Evolutionary conservation across 1,140 invertebrate species (phyloP), one percentile per base, ranked within the genome.

Genomic region (Lasaia peninsularis): DNA sequence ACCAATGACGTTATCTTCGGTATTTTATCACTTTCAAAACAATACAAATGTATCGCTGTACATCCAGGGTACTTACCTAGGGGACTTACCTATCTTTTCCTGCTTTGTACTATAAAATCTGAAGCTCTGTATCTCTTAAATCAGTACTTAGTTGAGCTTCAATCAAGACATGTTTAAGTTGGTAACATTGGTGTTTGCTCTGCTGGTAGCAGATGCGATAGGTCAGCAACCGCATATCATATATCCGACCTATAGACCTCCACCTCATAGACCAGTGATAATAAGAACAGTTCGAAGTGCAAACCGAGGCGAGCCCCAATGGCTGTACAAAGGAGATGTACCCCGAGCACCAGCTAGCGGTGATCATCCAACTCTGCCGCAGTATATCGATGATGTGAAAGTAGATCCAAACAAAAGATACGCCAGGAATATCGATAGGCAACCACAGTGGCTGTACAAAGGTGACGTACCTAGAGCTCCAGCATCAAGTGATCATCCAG

Each of bases 391-490:
- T 34, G 72, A 77, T 20, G 28, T 80, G 7, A 71, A 71, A 21
- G 21, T 77, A 24, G 72, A 74, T 21, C 71, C 76, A 1, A 69
- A 72, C 50, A 77, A 33, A 44, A 72, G 75, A 35, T 69, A 70
- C 21, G 72, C 24, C 65, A 7, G 58, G 73, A 49, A 74, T 28
- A 28, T 28, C 24, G 24, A 28, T 28, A 28, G 24, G 8, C 24
- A 80, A 16, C 75, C 78, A n/a, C 61, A 71, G n/a, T 80, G 75
- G 77, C 44, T 84, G 24, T 71, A 74, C 34, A 44, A 74, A 62
- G 80, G 71, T 2, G 71, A 75, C 31, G 58, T 73, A 1, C 58
- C 62, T 6, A 53, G 63, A 32, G 76, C 74, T 10, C 78, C 75
- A 2, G 54, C 74, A 1, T 66, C 58, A 4, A 69, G 59, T 7